Conservation (phyloP, 2,113 vertebrate species). For the Ailurus styani region DNA sequence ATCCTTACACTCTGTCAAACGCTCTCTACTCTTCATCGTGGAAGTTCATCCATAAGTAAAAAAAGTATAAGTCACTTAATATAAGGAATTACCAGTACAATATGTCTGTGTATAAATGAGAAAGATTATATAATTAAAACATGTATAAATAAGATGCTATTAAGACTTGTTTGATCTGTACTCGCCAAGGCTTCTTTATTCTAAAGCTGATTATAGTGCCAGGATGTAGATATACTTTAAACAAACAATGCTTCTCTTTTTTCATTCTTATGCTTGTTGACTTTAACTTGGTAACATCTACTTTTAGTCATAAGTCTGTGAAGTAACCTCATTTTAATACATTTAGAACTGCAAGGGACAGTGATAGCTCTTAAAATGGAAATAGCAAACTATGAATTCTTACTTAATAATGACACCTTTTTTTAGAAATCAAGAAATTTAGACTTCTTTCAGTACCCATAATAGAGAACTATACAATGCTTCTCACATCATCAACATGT, state of each 20-base stretch:
- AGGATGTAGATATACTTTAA: not conserved
- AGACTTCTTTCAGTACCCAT: constrained; percentile 52
- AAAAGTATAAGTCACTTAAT: not conserved
- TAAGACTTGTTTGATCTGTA: not conserved
- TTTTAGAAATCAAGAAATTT: constrained; percentile 67
- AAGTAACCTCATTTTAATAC: constrained; percentile 64
- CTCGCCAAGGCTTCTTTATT: not conserved
- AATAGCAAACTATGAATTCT: constrained; percentile 34
- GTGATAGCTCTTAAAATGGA: constrained; percentile 54
- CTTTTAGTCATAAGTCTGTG: constrained; percentile 44
- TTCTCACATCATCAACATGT: constrained; percentile 66
- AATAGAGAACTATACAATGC: constrained; percentile 65
- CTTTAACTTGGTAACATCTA: constrained; percentile 75
- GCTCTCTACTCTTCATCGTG: not conserved
- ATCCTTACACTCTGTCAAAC: rapidly evolving
- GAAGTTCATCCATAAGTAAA: not conserved
- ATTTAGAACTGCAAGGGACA: constrained; percentile 67
- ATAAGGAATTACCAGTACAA: not conserved
- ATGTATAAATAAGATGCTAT: not conserved
- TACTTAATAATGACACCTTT: constrained; percentile 58
- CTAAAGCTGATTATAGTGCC: not conserved
- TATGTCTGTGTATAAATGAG: not conserved
- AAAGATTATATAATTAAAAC: not conserved
- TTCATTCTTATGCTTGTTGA: constrained; percentile 56
- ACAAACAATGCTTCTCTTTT: not conserved